Base-by-base conservation (phyloP, 37 sponge, comb jelly and placozoan genomes). In the Aphrocallistes beatrix region DNA sequence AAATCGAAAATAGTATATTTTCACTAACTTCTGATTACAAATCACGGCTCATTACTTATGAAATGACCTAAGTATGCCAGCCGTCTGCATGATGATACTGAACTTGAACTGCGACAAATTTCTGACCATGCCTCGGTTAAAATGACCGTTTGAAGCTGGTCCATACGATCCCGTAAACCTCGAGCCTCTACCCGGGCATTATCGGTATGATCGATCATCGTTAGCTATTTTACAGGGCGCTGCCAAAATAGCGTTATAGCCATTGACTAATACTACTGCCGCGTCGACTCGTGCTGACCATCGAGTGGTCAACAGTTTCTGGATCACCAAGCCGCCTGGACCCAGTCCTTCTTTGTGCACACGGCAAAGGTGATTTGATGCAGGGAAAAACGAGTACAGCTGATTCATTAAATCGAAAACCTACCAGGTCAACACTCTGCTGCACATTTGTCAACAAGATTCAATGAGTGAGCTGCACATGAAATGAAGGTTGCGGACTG, bases 201-300 rank as follows among this genome's bases (percentile, higher is more conserved):
- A 50, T 51, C 51, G 38, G 47, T 85, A 34, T 85, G 85, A 50
- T 85, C 34, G 23, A 37, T n/a, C 85, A 85, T 85, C 85, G 38
- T 49, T 50, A 51, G 51, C 36, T 25, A 85, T 85, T 47, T 37
- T 36, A 36, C 38, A 49, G 47, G 51, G 51, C 34, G 51, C 85
- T 49, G 34, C 51, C 51, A 49, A 50, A 37, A 85, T 50, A 50
- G 51, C 50, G 51, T 37, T 39, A 49, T 85, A 85, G 19, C 85
- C 85, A 25, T 85, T 85, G 38, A 13, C 50, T 37, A 85, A 50
- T 25, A 51, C 85, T 85, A 49, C 50, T 45, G 85, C 36, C 39
- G 85, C 85, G 50, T 85, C 85, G 23, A 50, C 85, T 49, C 85
- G 51, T 37, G 85, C 85, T 49, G 51, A 85, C 85, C 85, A 85